A percentile compares a stretch with the other conserved stretches of the same genome.
Evolutionary conservation across 2,888 invertebrate species (phyloP).

Genomic region (Ceramica pisi): DNA sequence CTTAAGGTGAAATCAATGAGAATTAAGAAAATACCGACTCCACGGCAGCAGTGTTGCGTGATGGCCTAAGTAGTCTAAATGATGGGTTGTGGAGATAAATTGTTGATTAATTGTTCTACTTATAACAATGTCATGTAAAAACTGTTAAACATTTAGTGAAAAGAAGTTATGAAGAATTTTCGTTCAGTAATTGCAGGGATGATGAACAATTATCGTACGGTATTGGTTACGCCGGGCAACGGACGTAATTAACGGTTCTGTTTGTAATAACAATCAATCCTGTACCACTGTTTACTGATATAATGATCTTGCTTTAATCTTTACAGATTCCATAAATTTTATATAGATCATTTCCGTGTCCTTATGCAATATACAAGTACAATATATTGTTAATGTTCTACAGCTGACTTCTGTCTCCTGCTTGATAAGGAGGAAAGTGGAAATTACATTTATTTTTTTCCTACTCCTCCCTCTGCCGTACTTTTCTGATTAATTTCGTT

Average conservation of each 20-base stretch:
- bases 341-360: too few species aligned
- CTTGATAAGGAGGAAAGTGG: too few species aligned
- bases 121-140: conserved; percentile 37
- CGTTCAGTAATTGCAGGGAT: conserved; percentile 32
- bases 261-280: conserved; percentile 35
- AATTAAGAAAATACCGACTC: conserved; percentile 72
- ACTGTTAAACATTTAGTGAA: conserved; percentile 34
- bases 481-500: too few species aligned
- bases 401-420: too few species aligned
- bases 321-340: not conserved
- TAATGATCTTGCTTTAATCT: conserved; percentile 14
- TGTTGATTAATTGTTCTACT: conserved; percentile 64
- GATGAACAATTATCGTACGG: conserved; percentile 21
- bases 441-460: too few species aligned
- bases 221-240: conserved; percentile 10
- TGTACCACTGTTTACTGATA: conserved; percentile 1
- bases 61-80: conserved; percentile 66
- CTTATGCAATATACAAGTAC: too few species aligned
- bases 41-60: conserved; percentile 75
- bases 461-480: too few species aligned
- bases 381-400: too few species aligned
- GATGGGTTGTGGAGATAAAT: conserved; percentile 58
- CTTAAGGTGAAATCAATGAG: conserved; percentile 80
- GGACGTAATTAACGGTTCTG: conserved; percentile 33
- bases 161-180: conserved; percentile 37